Percentiles rank a stretch among this genome's conserved stretches.
phyloP scores from a whole-genome alignment of 1,140 invertebrate genomes.

The Semibalanus balanoides region DNA sequence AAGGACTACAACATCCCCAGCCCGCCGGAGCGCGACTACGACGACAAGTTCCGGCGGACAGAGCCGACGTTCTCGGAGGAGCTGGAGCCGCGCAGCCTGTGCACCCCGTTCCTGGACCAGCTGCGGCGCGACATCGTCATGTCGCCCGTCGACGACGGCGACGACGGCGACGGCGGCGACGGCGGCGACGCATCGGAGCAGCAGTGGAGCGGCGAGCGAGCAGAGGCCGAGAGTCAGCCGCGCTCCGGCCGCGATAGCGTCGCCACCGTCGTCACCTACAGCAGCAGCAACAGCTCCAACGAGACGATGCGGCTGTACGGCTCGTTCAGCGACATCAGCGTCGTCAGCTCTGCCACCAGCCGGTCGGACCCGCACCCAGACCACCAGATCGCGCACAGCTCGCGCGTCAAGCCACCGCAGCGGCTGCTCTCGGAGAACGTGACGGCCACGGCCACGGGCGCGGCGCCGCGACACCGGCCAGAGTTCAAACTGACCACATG shows the following conservation, averaged over 20 bases:
- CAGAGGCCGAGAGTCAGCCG: conserved; percentile 1
- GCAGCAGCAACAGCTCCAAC: conserved; percentile 39
- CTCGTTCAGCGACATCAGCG: conserved; percentile 51
- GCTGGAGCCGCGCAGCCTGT: conserved; percentile 42
- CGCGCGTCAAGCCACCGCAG: conserved; percentile 60
- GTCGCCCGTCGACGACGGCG: conserved; percentile 11
- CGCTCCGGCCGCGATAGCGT: conserved; percentile 47
- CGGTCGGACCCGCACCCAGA: conserved; percentile 22
- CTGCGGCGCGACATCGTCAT: conserved; percentile 24
- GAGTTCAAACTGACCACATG: neutral
- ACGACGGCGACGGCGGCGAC: conserved; percentile 8
- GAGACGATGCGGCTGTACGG: conserved; percentile 71
- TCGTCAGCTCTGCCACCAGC: conserved; percentile 25
- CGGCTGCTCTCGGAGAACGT: conserved; percentile 52
- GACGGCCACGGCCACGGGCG: neutral
- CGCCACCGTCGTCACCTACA: conserved; percentile 37
- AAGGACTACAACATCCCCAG: conserved; percentile 56
- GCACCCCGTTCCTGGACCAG: conserved; percentile 62
- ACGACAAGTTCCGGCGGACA: conserved; percentile 33
- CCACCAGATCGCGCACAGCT: conserved; percentile 60
- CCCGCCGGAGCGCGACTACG: conserved; percentile 50
- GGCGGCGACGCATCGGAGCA: conserved; percentile 20
- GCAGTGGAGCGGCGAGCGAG: conserved; percentile 19
- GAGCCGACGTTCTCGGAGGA: conserved; percentile 19
- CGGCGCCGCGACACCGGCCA: neutral